phyloP scores from a whole-genome alignment of 2,797 vertebrate species.

The Darevskia nairensis region DNA sequence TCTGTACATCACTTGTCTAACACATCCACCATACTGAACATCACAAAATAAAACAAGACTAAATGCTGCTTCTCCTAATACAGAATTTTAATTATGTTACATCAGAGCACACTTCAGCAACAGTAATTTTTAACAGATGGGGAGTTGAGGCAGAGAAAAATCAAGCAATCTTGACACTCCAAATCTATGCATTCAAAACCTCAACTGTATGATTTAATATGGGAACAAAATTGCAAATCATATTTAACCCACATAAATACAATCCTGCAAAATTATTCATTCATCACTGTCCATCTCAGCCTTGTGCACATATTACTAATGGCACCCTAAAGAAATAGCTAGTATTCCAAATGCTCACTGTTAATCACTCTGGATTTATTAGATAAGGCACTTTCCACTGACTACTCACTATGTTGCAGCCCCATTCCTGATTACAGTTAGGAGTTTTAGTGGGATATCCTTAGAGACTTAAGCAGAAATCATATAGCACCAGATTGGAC shows the following conservation, averaged over 20 bases:
- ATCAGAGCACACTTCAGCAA: not conserved
- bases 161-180: not conserved
- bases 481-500: not conserved
- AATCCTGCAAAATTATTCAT: not conserved
- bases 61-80: not conserved
- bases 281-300: not conserved
- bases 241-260: not conserved
- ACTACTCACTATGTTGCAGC: not conserved
- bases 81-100: not conserved
- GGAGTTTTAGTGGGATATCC: not conserved
- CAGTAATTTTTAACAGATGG: not conserved
- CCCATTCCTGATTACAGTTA: not conserved
- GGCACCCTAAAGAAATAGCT: not conserved
- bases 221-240: not conserved
- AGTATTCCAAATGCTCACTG: constrained; percentile 1
- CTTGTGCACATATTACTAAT: not conserved
- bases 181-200: not conserved
- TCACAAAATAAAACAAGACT: not conserved
- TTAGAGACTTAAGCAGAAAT: not conserved
- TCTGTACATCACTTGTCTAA: not conserved
- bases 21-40: not conserved
- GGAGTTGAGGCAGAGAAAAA: constrained; percentile 6
- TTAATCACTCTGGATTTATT: not conserved
- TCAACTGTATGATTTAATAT: not conserved
- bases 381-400: not conserved